phyloP scores from a whole-genome alignment of 2,113 vertebrate genomes.

The Brienomyrus longianalis region DNA sequence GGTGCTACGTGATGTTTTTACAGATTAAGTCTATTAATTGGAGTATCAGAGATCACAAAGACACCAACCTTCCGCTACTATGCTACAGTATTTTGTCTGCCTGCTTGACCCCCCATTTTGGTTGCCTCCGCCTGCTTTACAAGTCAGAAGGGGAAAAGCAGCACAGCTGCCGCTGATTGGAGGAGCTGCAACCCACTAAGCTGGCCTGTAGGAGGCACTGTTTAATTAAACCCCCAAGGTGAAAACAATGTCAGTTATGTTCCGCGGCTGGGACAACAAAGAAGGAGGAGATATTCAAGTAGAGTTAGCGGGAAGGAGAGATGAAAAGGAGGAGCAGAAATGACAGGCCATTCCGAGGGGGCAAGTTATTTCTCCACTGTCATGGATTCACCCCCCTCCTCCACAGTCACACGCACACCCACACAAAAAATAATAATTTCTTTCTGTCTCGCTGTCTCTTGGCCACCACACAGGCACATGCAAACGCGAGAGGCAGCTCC shows the following conservation, averaged over 20 bases:
- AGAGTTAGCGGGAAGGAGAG: background rate
- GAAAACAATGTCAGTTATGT: background rate
- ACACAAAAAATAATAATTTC: background rate
- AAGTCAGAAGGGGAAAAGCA: background rate
- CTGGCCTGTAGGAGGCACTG: background rate
- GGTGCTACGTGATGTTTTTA: background rate
- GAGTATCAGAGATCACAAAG: background rate
- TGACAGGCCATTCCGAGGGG: background rate
- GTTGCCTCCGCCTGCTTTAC: background rate
- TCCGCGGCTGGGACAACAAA: background rate
- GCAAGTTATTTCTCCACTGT: background rate
- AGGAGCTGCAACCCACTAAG: background rate
- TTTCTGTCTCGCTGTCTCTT: background rate
- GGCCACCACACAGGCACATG: background rate
- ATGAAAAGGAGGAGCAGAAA: background rate
- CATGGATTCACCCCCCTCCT: background rate
- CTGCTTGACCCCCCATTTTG: background rate
- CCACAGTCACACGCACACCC: background rate
- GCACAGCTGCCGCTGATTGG: background rate
- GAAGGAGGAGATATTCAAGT: background rate
- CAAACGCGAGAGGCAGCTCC: background rate
- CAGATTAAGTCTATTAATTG: background rate
- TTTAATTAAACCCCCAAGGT: background rate
- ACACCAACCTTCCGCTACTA: background rate
- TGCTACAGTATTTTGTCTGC: background rate